phyloP scores from a whole-genome alignment of 2,888 invertebrate species.

The Spatulosminthurus flaviceps region DNA sequence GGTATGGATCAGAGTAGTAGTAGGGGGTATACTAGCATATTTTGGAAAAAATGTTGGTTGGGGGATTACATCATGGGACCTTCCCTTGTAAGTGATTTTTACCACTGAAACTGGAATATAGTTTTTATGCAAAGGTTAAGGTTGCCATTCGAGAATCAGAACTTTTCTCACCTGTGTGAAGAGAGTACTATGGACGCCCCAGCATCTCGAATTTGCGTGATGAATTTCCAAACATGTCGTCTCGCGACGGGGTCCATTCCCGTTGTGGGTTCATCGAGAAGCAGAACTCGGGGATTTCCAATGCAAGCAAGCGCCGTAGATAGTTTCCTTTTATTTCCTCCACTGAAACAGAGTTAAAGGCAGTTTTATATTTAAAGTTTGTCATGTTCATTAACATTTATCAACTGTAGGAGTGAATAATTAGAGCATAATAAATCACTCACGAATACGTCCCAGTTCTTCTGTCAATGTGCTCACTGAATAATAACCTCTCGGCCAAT shows the following conservation, averaged over 20 bases:
- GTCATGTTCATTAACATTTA: background rate
- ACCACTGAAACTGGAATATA: too few relatives aligned
- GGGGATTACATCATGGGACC: too few relatives aligned
- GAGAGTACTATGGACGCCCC: conserved; percentile 83
- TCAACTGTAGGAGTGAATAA: background rate
- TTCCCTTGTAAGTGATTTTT: too few relatives aligned
- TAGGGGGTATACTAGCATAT: too few relatives aligned
- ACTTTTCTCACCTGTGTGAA: conserved; percentile 71
- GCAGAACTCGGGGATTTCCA: conserved; percentile 74
- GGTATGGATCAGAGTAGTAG: too few relatives aligned
- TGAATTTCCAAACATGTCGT: conserved; percentile 80
- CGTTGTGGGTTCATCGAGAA: conserved; percentile 77
- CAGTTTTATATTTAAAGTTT: background rate
- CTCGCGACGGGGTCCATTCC: conserved; percentile 85
- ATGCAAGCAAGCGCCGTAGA: conserved; percentile 80
- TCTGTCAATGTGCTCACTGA: conserved; percentile 73
- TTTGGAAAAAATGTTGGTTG: too few relatives aligned
- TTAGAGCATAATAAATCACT: conserved; percentile 7
- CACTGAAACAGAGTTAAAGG: conserved; percentile 70
- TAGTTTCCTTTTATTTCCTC: conserved; percentile 82
- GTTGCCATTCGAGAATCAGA: background rate
- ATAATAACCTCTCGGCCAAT: conserved; percentile 72
- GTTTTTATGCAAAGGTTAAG: too few relatives aligned
- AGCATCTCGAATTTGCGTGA: conserved; percentile 74
- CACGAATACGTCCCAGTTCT: conserved; percentile 59